Base-by-base conservation (phyloP, 2,113 vertebrate genomes). In the Thermophis baileyi region DNA sequence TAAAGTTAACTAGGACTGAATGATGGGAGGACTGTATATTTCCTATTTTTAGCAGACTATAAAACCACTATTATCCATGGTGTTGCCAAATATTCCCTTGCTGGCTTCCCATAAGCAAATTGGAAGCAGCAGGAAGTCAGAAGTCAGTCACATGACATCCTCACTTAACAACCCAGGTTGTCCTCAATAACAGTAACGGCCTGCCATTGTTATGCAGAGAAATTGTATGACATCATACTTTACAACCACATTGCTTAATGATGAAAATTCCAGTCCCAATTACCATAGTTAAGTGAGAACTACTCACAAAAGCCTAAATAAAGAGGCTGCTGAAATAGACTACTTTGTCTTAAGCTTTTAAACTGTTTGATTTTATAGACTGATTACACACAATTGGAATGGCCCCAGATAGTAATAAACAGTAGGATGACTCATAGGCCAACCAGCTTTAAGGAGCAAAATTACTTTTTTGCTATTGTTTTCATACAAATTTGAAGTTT, bases 281-380 rank as follows among this genome's bases (percentile, higher is more conserved):
- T 74, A 35, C 16, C 6, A 2, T 63, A 4, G 5, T 18, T 74
- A 74, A 74, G 25, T 2, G 8, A 60, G 25, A 11, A 30, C 57
- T 60, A 27, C 9, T 10, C n/a, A 35, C 18, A 25, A 44, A 50
- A 69, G 1, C 20, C 27, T 85, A 1, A 11, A 44, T 55, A 44
- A 51, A 49, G 44, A 22, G 54, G 69, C 54, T 89, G 4, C 25
- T 44, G 4, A 57, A 27, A 69, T 50, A n/a, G 22, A 35, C 0
- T 0, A 14, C 2, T 46, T 87, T 27, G 0, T 30, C 2, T 27
- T 69, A 24, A 74, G 0, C 2, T 69, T 18, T 55, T 47, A 89
- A 88, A 22, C 40, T 4, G 47, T 53, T 30, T 69, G 30, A 0
- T 22, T 1, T 44, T 90, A 90, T 60, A 18, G 24, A 12, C 24